Percentiles rank a stretch among this genome's conserved stretches.
phyloP scores from a whole-genome alignment of 2,888 invertebrate genomes.

The Xylocampa areola region DNA sequence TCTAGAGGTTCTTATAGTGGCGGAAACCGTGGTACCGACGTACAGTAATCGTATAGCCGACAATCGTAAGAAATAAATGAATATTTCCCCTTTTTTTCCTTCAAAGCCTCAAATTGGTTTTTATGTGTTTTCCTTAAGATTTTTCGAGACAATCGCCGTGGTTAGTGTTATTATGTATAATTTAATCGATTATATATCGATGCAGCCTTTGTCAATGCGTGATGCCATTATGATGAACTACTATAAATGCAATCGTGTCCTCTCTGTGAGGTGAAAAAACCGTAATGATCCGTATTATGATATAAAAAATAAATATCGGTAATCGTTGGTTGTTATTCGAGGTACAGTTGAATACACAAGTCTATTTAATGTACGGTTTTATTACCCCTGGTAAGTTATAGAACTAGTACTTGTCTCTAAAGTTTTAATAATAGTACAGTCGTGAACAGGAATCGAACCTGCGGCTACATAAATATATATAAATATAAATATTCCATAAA shows the following conservation, averaged over 20 bases:
- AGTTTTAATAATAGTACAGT: too few species aligned
- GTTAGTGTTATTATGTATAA: conserved; percentile 74
- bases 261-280: conserved; percentile 32
- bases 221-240: conserved; percentile 62
- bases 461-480: too few species aligned
- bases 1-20: conserved; percentile 61
- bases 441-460: too few species aligned
- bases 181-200: conserved; percentile 69
- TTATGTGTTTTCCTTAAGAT: conserved; percentile 80
- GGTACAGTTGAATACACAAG: conserved; percentile 28
- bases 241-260: conserved; percentile 46
- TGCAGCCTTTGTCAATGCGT: conserved; percentile 71
- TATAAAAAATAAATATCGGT: conserved; percentile 47
- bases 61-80: conserved; percentile 86
- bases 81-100: conserved; percentile 72
- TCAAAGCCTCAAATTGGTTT: conserved; percentile 76
- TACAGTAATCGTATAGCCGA: conserved; percentile 77
- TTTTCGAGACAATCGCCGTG: conserved; percentile 67
- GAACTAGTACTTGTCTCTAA: too few species aligned
- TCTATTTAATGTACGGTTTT: too few species aligned
- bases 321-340: conserved; percentile 26
- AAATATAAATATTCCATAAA: too few species aligned
- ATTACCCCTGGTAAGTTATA: too few species aligned
- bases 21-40: conserved; percentile 75
- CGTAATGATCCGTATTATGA: conserved; percentile 35